These are phyloP conservation scores for Micromys minutus DNA, from an alignment of 2,113 vertebrate genomes.

Conservation along the genomic window DNA sequence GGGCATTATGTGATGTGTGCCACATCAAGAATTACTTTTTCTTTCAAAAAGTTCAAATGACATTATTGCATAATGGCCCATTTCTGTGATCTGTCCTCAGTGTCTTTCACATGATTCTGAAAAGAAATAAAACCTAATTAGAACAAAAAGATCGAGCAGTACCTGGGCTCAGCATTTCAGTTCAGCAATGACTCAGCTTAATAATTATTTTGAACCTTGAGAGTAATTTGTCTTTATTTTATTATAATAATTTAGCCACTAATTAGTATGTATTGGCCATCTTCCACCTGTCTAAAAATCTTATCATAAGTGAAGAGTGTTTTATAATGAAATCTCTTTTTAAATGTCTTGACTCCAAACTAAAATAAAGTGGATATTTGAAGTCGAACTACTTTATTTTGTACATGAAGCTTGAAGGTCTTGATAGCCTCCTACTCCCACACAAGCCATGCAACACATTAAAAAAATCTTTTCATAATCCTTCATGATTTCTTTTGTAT, in stretches of 20 bases:
- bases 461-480: constrained; percentile 51
- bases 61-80: constrained; percentile 22
- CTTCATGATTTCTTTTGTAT: background rate
- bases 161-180: constrained; percentile 58
- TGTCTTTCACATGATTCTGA: constrained; percentile 44
- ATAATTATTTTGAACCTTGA: constrained; percentile 62
- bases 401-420: constrained; percentile 6
- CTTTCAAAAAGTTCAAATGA: constrained; percentile 58
- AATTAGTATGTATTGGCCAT: constrained; percentile 56
- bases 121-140: constrained; percentile 76
- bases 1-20: constrained; percentile 3
- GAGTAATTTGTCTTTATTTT: constrained; percentile 67
- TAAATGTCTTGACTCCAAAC: constrained; percentile 39
- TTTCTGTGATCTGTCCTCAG: constrained; percentile 37
- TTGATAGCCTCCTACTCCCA: background rate
- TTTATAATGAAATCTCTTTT: constrained; percentile 58
- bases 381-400: background rate
- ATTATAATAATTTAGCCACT: constrained; percentile 63
- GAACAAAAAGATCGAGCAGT: constrained; percentile 43
- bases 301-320: constrained; percentile 48
- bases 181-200: constrained; percentile 41
- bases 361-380: constrained; percentile 37
- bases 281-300: constrained; percentile 53
- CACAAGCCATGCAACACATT: background rate
- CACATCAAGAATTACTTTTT: constrained; percentile 55